Conservation (phyloP, 2,113 vertebrate species). For the Craseonycteris thonglongyai region DNA sequence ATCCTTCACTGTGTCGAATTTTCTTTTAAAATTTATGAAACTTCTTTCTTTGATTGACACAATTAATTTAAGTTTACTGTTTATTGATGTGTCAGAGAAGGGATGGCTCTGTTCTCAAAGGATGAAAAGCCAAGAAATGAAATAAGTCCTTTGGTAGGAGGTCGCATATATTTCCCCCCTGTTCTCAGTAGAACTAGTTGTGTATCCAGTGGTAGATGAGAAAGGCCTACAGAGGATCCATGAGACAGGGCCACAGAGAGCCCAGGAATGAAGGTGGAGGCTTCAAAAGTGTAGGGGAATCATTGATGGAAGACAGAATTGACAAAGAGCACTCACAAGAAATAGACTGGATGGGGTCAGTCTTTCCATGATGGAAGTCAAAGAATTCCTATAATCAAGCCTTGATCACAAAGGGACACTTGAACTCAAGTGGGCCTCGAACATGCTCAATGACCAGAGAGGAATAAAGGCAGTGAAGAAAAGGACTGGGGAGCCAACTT, state of each 20-base stretch:
- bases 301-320: not conserved
- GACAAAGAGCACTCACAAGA: not conserved
- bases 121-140: not conserved
- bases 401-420: not conserved
- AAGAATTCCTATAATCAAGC: not conserved
- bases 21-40: not conserved
- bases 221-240: not conserved
- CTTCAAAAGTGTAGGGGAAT: not conserved
- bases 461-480: not conserved
- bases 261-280: not conserved
- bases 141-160: not conserved
- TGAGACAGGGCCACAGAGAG: not conserved
- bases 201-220: too few species aligned
- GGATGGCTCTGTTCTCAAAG: not conserved
- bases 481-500: not conserved
- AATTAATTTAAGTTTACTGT: not conserved
- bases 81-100: not conserved
- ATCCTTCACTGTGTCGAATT: not conserved
- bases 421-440: not conserved
- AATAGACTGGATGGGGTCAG: too few species aligned
- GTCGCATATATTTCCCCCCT: fast-evolving
- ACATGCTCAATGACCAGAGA: not conserved
- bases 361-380: not conserved
- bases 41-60: not conserved
- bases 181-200: not conserved